These are phyloP conservation scores for Phylloscopus whistleri DNA, from an alignment of 2,113 vertebrate genomes.

Conservation along the genomic window DNA sequence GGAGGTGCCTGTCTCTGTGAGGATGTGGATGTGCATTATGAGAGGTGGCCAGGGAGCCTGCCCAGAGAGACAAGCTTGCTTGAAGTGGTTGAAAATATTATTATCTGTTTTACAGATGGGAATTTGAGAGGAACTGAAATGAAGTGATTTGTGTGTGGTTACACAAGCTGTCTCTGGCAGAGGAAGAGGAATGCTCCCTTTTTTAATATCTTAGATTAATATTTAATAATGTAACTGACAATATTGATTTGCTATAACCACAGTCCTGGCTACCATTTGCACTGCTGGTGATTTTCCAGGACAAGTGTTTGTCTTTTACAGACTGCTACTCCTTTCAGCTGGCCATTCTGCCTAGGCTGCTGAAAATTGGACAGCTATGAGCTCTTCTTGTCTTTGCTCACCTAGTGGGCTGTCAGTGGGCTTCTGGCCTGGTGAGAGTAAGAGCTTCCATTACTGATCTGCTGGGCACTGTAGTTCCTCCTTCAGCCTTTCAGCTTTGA, in stretches of 20 bases:
- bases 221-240: slow-evolving; percentile 1
- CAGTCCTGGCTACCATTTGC: not conserved
- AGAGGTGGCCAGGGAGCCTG: not conserved
- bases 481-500: not conserved
- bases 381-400: not conserved
- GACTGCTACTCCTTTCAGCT: not conserved
- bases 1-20: not conserved
- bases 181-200: not conserved
- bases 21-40: not conserved
- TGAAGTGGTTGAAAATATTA: not conserved
- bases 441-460: not conserved
- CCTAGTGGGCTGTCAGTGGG: not conserved
- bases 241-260: slow-evolving; percentile 5
- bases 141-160: not conserved
- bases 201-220: not conserved
- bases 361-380: not conserved
- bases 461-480: not conserved
- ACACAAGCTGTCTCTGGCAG: not conserved
- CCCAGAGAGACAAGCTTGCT: not conserved
- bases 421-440: not conserved
- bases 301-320: not conserved
- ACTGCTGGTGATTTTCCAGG: not conserved
- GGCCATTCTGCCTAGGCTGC: not conserved
- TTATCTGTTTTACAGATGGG: not conserved
- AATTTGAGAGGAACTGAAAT: not conserved